Conservation (phyloP, 92 coral and sea anemone species). For the Parazoanthus atlanticus region DNA sequence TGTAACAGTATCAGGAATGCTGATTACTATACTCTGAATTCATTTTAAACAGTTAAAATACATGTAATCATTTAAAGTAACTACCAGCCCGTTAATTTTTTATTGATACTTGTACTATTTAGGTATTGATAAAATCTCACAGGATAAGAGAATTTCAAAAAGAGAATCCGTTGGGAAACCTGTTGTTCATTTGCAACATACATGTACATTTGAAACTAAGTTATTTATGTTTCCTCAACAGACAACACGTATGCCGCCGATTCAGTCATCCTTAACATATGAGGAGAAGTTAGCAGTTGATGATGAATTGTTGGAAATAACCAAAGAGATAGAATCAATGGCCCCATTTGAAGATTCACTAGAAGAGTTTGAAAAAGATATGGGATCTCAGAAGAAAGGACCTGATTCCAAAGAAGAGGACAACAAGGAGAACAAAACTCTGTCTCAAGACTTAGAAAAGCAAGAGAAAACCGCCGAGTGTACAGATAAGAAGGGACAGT, state of each 20-base stretch:
- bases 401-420: slow-evolving; percentile 32
- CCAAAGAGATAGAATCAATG: slow-evolving; percentile 84
- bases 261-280: slow-evolving; percentile 28
- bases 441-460: slow-evolving; percentile 51
- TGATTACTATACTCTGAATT: too few relatives aligned
- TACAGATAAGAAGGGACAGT: slow-evolving; percentile 66
- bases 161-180: not conserved
- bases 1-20: too few relatives aligned
- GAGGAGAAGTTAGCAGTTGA: slow-evolving; percentile 84
- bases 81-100: too few relatives aligned
- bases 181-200: not conserved
- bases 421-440: slow-evolving; percentile 50
- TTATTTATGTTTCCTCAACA: not conserved
- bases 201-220: not conserved
- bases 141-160: too few relatives aligned
- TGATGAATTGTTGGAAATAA: slow-evolving; percentile 83
- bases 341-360: slow-evolving; percentile 81
- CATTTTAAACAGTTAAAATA: too few relatives aligned
- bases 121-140: too few relatives aligned
- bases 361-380: slow-evolving; percentile 76
- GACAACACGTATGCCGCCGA: slow-evolving; percentile 3
- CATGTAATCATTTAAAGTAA: too few relatives aligned
- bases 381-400: slow-evolving; percentile 40
- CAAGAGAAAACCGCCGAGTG: slow-evolving; percentile 42
- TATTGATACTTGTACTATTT: too few relatives aligned